Evolutionary conservation across 2,888 invertebrate species (phyloP), one percentile per base, ranked within the genome.

Genomic region (Lucinisca nassula): DNA sequence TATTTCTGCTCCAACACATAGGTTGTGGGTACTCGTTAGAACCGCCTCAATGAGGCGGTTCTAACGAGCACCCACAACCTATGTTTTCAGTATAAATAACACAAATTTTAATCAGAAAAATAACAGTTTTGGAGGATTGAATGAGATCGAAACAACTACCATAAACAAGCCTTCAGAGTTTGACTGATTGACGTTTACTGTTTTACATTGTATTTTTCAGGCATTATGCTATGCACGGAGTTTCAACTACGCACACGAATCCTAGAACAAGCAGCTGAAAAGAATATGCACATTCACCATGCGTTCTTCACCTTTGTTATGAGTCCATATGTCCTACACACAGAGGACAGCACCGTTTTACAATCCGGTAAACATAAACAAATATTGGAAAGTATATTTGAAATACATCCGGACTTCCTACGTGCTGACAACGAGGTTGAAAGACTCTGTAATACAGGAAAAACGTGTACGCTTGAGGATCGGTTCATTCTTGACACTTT

Each of bases 281-380:
- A 58, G 72, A 75, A 74, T 2, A 74, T 83, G 49, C 61, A 73
- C 27, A 45, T 73, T 21, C 27, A 82, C 38, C 88, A 91, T 55
- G 90, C 89, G 0, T 84, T 88, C 51, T 91, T 92, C 67, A 51
- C 83, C 3, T 24, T 89, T 0, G 79, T 79, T 10, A 79, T 79
- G 49, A 86, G 70, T 67, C 82, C 84, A 49, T 88, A 88, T 67
- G 35, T 3, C 6, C 49, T 24, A 27, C 27, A 77, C 27, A 40
- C 45, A 27, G 67, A 70, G 30, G 61, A 70, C 45, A 17, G 24
- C 4, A n/a, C 10, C 21, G 70, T 12, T 10, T 24, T 70, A 24
- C 49, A 27, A 32, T 45, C 40, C 24, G 21, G 45, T 27, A 58
- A 77, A 1, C 70, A 38, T 17, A 73, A 38, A 72, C 55, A 51